A percentile compares a stretch with the other conserved stretches of the same genome.
Conservation (phyloP, 1,140 invertebrate genomes). For the Piezodorus guildinii region DNA sequence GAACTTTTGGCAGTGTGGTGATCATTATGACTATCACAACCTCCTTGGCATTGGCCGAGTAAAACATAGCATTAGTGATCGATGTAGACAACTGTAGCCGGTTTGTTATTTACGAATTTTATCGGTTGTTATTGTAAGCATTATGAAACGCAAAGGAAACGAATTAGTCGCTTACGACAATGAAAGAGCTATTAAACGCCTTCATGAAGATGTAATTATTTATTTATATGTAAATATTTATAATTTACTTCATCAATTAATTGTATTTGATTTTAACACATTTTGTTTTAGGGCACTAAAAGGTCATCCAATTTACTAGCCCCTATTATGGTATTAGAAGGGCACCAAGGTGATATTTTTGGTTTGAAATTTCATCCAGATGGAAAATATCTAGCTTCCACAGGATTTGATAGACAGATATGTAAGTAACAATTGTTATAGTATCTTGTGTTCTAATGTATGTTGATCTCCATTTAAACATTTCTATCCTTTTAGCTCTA, state of each 20-base stretch:
- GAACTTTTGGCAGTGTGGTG: too few relatives aligned
- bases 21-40: too few relatives aligned
- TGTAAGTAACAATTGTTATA: slow-evolving; percentile 51
- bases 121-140: too few relatives aligned
- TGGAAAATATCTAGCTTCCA: slow-evolving; percentile 83
- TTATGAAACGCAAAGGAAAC: slow-evolving; percentile 22
- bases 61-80: too few relatives aligned
- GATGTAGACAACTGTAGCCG: too few relatives aligned
- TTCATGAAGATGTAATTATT: slow-evolving; percentile 18
- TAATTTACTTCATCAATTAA: background rate
- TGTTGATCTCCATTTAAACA: too few relatives aligned
- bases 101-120: too few relatives aligned
- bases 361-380: slow-evolving; percentile 90
- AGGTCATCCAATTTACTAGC: slow-evolving; percentile 80
- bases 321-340: slow-evolving; percentile 93
- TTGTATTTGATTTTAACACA: background rate
- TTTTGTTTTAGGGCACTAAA: slow-evolving; percentile 19
- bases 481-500: too few relatives aligned
- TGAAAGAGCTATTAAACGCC: slow-evolving; percentile 18
- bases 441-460: too few relatives aligned
- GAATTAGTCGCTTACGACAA: slow-evolving; percentile 17
- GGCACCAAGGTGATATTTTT: slow-evolving; percentile 95
- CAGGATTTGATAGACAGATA: slow-evolving; percentile 93
- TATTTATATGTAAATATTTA: too few relatives aligned
- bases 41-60: too few relatives aligned